Base-by-base conservation (phyloP, 2,888 invertebrate species). In the Macrostomum cliftonense region DNA sequence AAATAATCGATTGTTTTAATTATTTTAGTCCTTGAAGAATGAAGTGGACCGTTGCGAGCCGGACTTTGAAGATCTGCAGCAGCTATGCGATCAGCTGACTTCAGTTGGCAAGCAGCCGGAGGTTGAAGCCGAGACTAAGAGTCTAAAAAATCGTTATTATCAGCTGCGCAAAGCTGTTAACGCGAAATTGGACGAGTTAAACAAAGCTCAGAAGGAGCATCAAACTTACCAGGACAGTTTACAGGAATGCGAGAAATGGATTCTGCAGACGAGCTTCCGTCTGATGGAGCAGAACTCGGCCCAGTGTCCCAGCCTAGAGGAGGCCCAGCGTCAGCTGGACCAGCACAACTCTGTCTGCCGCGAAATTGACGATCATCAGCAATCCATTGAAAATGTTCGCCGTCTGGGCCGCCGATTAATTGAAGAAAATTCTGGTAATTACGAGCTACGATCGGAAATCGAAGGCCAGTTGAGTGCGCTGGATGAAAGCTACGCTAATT, bases 181-280 rank as follows among this genome's bases (percentile, higher is more conserved):
- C 57, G 63, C 63, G 55, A 45, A 57, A 37, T 38, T 70, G 37
- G 56, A 61, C n/a, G 56, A 60, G 17, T 60, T 89, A 0, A 86
- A 87, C 63, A 75, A 77, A 17, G 86, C 87, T 65, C 81, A 89
- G 48, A 77, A 79, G 45, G 63, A 62, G 47, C 65, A 69, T 49
- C 63, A 67, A 54, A 76, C 79, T 13, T 93, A 89, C 63, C 84
- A 88, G 58, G 82, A 82, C 61, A 81, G 81, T 12, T 73, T 91
- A 20, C 91, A 91, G 73, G 88, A 89, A 59, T 83, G 83, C 0
- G 91, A 91, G 67, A 89, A 89, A 66, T 93, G 91, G 91, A 72
- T 91, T 43, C 70, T 91, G 20, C 88, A 89, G 71, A 83, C 86
- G 46, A 88, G 88, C 1, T 88, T 89, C 78, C 84, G 86, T 63